Percentiles rank a stretch among this genome's conserved stretches.
phyloP scores from a whole-genome alignment of 2,113 vertebrate species.

The Ariopsis seemanni region DNA sequence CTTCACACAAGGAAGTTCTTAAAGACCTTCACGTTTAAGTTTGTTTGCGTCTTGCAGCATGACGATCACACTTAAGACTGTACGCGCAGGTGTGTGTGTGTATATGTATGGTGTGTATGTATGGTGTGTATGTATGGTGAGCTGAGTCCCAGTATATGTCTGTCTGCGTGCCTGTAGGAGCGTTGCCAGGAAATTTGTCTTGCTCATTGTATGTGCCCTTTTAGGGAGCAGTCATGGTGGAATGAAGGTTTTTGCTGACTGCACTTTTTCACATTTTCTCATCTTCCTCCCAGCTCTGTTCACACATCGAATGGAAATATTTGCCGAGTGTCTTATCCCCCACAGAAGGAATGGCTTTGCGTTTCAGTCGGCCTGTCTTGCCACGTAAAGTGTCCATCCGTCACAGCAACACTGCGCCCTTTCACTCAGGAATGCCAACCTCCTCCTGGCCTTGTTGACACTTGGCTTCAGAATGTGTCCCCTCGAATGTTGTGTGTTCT shows the following conservation, averaged over 20 bases:
- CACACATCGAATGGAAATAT: conserved; percentile 54
- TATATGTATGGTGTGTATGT: not conserved
- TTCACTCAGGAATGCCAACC: conserved; percentile 55
- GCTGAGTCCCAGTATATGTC: not conserved
- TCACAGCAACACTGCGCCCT: conserved; percentile 52
- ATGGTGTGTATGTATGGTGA: not conserved
- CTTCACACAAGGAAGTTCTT: not conserved
- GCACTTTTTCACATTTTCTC: conserved; percentile 37
- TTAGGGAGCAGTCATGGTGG: conserved; percentile 17
- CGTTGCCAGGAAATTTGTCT: conserved; percentile 41
- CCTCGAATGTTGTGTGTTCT: not conserved
- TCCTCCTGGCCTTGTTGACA: conserved; percentile 48
- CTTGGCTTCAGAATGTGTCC: conserved; percentile 26
- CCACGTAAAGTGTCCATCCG: conserved; percentile 42
- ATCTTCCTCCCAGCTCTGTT: conserved; percentile 42
- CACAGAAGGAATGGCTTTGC: conserved; percentile 24
- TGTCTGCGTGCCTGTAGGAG: conserved; percentile 34
- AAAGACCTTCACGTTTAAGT: not conserved
- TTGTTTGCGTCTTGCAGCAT: not conserved
- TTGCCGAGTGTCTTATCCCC: conserved; percentile 54
- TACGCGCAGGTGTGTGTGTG: not conserved
- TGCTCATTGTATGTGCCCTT: conserved; percentile 39
- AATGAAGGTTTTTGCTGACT: conserved; percentile 39
- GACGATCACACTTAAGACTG: not conserved
- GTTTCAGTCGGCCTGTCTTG: conserved; percentile 32